Evolutionary conservation across 64 coral and sea anemone species (phyloP).

Genomic region (Hydrozoanthus tunicans): DNA sequence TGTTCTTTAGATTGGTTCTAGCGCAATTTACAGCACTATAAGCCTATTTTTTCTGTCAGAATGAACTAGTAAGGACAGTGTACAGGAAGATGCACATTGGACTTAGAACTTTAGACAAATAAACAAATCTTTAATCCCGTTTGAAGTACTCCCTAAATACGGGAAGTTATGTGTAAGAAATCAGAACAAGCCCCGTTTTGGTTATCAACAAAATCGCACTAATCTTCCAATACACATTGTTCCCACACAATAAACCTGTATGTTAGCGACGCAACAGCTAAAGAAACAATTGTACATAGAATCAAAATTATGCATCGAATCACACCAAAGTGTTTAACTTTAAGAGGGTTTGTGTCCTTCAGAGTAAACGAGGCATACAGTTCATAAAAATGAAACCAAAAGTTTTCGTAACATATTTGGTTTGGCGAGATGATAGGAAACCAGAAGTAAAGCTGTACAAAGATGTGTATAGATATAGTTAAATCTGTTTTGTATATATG

Average conservation of each 20-base stretch:
- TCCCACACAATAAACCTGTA: not conserved
- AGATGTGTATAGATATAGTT: not conserved
- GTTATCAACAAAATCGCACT: not conserved
- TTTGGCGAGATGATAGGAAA: not conserved
- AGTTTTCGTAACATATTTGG: not conserved
- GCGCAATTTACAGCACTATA: no score
- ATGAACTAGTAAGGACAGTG: no score
- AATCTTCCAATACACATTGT: not conserved
- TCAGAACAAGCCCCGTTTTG: not conserved
- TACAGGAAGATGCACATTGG: no score
- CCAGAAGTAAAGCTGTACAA: not conserved
- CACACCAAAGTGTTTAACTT: conserved; percentile 2
- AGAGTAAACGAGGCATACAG: conserved; percentile 2
- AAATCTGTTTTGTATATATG: not conserved
- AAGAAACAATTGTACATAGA: not conserved
- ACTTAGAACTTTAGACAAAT: no score
- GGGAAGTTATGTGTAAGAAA: not conserved
- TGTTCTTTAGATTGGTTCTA: no score
- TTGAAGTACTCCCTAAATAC: no score
- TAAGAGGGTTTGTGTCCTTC: not conserved
- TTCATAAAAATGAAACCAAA: not conserved
- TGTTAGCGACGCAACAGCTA: not conserved
- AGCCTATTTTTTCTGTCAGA: no score
- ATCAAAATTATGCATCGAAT: not conserved
- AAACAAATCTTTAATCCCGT: no score